Conservation (phyloP, 1,140 invertebrate species). For the Ips nitidus region DNA sequence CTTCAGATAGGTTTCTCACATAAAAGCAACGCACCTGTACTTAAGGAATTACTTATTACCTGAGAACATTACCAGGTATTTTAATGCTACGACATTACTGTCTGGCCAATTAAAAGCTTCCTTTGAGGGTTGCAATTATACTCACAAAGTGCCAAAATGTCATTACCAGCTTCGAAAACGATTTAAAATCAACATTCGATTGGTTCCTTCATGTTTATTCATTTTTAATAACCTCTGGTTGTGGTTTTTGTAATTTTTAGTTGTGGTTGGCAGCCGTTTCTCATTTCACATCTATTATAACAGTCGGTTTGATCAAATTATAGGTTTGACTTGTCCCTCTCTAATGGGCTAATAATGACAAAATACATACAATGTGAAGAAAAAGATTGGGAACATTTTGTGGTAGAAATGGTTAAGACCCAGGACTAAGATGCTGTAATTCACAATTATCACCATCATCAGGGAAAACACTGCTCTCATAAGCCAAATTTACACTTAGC, state of each 20-base stretch:
- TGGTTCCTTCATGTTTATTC: neutral
- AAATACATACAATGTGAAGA: too few relatives aligned
- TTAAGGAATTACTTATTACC: slow-evolving; percentile 28
- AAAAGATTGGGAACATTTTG: too few relatives aligned
- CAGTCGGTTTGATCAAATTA: too few relatives aligned
- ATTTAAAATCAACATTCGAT: neutral
- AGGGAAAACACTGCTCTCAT: too few relatives aligned
- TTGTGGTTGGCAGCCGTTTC: neutral
- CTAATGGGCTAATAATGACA: too few relatives aligned
- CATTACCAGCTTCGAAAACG: neutral
- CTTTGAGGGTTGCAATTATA: too few relatives aligned
- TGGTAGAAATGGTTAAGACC: too few relatives aligned
- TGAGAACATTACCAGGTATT: slow-evolving; percentile 17
- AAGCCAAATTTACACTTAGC: too few relatives aligned
- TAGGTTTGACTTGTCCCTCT: too few relatives aligned
- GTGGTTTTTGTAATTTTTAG: slow-evolving; percentile 4
- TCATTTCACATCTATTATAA: neutral
- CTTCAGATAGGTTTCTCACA: slow-evolving; percentile 28
- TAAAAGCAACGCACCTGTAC: slow-evolving; percentile 25
- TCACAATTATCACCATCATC: too few relatives aligned
- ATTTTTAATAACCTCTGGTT: neutral
- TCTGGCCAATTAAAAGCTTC: neutral
- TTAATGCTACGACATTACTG: slow-evolving; percentile 7
- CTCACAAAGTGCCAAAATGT: neutral
- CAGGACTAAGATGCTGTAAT: too few relatives aligned